Evolutionary conservation across 2,113 vertebrate species (phyloP).

Genomic region (Apodemus speciosus): DNA sequence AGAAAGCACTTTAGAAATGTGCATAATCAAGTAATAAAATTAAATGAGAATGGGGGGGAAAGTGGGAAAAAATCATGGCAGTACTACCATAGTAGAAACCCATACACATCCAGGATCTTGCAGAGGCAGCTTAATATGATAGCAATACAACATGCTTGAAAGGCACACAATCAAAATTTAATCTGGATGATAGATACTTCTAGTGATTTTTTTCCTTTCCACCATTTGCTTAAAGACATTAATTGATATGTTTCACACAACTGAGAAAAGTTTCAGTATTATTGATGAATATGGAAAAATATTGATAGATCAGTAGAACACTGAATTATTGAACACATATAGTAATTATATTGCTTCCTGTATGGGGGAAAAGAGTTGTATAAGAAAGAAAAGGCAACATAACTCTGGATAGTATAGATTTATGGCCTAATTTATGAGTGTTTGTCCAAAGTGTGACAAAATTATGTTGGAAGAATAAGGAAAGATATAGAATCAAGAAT

Average conservation of each 20-base stretch:
- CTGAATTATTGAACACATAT: neutral
- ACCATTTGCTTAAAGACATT: neutral
- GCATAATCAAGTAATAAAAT: neutral
- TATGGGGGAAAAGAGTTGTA: neutral
- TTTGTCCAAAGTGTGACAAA: neutral
- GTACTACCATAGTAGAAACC: neutral
- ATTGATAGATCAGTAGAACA: neutral
- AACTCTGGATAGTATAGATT: neutral
- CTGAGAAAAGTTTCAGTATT: neutral
- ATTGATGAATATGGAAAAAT: constrained; percentile 2
- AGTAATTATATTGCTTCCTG: neutral
- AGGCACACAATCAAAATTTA: neutral
- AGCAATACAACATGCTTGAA: neutral
- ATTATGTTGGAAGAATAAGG: neutral
- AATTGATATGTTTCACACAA: neutral
- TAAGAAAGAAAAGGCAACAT: neutral
- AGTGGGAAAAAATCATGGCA: neutral
- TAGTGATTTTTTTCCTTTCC: neutral
- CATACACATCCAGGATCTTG: neutral
- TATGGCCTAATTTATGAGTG: neutral
- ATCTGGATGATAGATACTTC: neutral
- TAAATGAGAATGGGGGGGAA: neutral
- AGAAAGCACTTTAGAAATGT: neutral
- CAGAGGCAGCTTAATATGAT: neutral
- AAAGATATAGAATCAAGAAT: neutral